Evolutionary conservation across 2,113 vertebrate genomes (phyloP).

Genomic region (Dicaeum eximium): DNA sequence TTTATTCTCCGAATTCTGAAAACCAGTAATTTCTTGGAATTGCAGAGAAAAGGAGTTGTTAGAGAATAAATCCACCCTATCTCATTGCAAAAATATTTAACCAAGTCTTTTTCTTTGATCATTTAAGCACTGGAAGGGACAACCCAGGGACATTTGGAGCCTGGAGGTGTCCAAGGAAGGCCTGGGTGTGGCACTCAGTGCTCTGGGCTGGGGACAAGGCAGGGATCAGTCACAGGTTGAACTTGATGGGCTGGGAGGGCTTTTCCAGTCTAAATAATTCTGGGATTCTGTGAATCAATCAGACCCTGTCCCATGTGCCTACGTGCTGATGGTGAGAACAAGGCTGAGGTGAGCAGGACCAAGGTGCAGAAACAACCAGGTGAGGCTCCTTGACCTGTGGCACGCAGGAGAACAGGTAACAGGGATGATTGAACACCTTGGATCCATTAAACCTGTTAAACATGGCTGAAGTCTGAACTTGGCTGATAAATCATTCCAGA

Average conservation of each 20-base stretch:
- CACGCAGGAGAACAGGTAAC: background rate
- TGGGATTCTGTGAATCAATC: background rate
- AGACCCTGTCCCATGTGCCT: background rate
- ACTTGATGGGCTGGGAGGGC: background rate
- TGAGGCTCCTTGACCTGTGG: background rate
- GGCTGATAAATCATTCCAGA: background rate
- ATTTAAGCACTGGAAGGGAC: background rate
- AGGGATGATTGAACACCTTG: background rate
- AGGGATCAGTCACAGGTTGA: accelerated
- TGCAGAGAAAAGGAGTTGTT: background rate
- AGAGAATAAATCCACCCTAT: background rate
- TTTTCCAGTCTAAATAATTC: background rate
- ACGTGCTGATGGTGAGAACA: accelerated
- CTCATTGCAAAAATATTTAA: background rate
- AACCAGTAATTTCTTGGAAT: background rate
- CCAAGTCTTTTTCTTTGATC: background rate
- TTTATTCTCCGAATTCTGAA: background rate
- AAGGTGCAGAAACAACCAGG: background rate
- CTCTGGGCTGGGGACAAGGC: background rate
- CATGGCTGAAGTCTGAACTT: background rate
- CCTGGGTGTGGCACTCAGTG: background rate
- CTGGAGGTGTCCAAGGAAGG: background rate
- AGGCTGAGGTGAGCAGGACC: background rate
- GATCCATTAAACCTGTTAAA: background rate
- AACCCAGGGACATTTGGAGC: background rate